A percentile compares a stretch with the other conserved stretches of the same genome.
Evolutionary conservation across 1,140 invertebrate genomes (phyloP).

Genomic region (Melipona quadrifasciata): DNA sequence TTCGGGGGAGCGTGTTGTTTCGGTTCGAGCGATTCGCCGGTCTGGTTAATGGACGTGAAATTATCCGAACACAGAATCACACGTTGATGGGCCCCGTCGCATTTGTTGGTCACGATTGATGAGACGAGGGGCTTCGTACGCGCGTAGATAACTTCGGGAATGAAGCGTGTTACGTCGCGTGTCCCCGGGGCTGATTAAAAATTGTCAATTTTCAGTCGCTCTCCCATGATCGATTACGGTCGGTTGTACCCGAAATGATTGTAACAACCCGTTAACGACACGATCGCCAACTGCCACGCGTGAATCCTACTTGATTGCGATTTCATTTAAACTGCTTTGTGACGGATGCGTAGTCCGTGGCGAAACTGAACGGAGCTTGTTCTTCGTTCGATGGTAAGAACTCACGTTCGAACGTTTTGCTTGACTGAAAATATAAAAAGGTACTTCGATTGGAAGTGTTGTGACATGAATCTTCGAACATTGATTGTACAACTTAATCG

Average conservation of each 20-base stretch:
- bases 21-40: neutral
- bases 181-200: slow-evolving; percentile 53
- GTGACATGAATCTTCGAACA: neutral
- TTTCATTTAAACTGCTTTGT: neutral
- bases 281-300: neutral
- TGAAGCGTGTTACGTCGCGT: slow-evolving; percentile 12
- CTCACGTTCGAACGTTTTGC: neutral
- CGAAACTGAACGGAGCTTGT: neutral
- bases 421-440: no score
- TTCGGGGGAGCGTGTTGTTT: neutral
- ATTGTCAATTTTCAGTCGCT: slow-evolving; percentile 58
- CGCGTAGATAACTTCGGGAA: slow-evolving; percentile 53
- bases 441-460: neutral
- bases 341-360: no score
- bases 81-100: slow-evolving; percentile 29
- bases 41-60: slow-evolving; percentile 59
- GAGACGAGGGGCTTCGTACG: slow-evolving; percentile 40
- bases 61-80: slow-evolving; percentile 46
- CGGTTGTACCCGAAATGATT: slow-evolving; percentile 6
- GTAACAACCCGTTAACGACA: slow-evolving; percentile 49
- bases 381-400: neutral
- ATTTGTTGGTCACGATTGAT: slow-evolving; percentile 60
- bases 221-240: slow-evolving; percentile 36
- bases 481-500: no score
- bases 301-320: neutral